Base-by-base conservation (phyloP, 2,888 invertebrate genomes). In the Apamea sordens region DNA sequence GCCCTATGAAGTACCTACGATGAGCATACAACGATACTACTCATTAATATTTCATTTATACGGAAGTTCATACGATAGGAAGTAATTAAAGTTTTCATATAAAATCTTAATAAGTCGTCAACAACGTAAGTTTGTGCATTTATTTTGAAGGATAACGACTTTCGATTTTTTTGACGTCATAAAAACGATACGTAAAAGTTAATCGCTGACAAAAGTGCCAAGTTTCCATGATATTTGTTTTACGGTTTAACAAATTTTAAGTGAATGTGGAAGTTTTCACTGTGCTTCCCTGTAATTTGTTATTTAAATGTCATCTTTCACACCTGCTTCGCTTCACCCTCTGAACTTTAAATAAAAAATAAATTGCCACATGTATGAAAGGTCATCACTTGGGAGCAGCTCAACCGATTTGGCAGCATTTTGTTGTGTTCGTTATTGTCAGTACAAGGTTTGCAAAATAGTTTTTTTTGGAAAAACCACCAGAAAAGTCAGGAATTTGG, bases 101-200 rank as follows among this genome's bases (percentile, higher is more conserved):
- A 82, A 80, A 81, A 67, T 73, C 13, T 76, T 85, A 84, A 73
- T 79, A 76, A 79, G 77, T 79, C 79, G 79, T 81, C 59, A 84
- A 73, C 75, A 50, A 53, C 68, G 53, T 67, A 69, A 71, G 76
- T 82, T 80, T 73, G 18, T 68, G 59, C 64, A 69, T 61, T 80
- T 65, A 80, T 28, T 73, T 44, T 79, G 90, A 93, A 94, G 94
- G 94, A 86, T 82, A 91, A 91, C 93, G 63, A 79, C 93, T 93
- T 92, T 91, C 93, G 79, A 80, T 79, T 82, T 80, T 56, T 77
- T 70, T 87, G 75, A 90, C 85, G 82, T 85, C 77, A 82, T 79
- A 78, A 67, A 72, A 76, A 79, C 64, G 10, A 41, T 77, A 63
- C 50, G 78, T 79, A 73, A 82, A 87, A 85, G 50, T 78, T 73